Evolutionary conservation across 2,113 vertebrate genomes (phyloP).

Genomic region (Dolichallabes microphthalmus): DNA sequence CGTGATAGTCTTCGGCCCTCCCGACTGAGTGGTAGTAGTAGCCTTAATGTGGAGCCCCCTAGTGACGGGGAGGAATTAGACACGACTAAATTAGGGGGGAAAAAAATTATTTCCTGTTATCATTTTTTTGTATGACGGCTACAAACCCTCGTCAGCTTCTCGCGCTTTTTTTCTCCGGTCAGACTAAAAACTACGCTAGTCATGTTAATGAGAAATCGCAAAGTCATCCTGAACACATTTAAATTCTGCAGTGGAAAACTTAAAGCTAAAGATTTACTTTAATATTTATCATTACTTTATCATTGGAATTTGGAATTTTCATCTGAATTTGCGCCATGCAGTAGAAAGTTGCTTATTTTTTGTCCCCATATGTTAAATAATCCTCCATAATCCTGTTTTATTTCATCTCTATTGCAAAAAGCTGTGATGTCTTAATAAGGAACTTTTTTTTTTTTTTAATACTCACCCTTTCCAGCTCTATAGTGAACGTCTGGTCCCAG

Average conservation of each 20-base stretch:
- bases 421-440: not conserved
- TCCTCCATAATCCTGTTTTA: not conserved
- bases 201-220: not conserved
- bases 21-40: too few species aligned
- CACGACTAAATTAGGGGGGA: too few species aligned
- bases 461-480: slow-evolving; percentile 86
- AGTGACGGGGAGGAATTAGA: too few species aligned
- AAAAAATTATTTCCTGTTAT: too few species aligned
- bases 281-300: too few species aligned
- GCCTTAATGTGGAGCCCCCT: too few species aligned
- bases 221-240: not conserved
- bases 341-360: not conserved
- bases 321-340: not conserved
- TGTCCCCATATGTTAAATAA: not conserved
- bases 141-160: not conserved
- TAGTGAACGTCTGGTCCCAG: slow-evolving; percentile 86
- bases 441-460: too few species aligned
- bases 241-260: not conserved
- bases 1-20: too few species aligned
- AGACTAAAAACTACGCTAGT: not conserved
- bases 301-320: not conserved
- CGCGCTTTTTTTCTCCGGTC: not conserved
- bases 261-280: not conserved
- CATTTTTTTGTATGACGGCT: not conserved
- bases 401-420: not conserved